phyloP scores from a whole-genome alignment of 2,888 invertebrate species.

The Antitype chi region DNA sequence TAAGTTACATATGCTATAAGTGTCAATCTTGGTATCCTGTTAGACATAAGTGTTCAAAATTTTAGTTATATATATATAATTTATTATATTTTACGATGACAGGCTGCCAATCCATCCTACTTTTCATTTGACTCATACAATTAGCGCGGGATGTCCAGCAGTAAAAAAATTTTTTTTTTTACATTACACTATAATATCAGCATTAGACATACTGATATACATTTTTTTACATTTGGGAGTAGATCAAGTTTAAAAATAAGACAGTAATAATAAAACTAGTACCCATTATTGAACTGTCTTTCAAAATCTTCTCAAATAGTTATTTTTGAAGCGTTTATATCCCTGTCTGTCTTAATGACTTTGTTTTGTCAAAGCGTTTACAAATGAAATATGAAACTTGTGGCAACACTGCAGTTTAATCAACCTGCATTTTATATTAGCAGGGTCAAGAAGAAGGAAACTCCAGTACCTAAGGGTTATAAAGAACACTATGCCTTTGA shows the following conservation, averaged over 20 bases:
- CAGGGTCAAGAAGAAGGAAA: conserved; percentile 92
- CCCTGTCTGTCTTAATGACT: neutral
- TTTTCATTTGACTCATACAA: conserved; percentile 48
- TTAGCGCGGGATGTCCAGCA: conserved; percentile 44
- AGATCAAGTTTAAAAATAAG: conserved; percentile 1
- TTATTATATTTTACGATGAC: conserved; percentile 28
- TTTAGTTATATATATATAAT: neutral
- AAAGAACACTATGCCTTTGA: conserved; percentile 89
- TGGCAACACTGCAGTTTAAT: conserved; percentile 14
- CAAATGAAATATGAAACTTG: neutral
- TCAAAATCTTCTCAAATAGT: neutral
- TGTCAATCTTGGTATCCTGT: conserved; percentile 12
- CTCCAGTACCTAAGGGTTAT: conserved; percentile 88
- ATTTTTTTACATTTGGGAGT: conserved; percentile 7
- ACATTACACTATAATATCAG: conserved; percentile 4
- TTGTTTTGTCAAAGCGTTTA: conserved; percentile 7
- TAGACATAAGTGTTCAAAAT: conserved; percentile 23
- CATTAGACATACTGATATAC: conserved; percentile 10
- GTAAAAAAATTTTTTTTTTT: conserved; percentile 3
- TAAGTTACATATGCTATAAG: neutral
- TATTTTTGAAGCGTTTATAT: neutral
- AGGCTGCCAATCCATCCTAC: conserved; percentile 26
- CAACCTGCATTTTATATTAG: conserved; percentile 53
- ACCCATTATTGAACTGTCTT: neutral
- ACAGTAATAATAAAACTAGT: neutral